phyloP scores from a whole-genome alignment of 2,113 vertebrate genomes.

The Nyctereutes procyonoides region DNA sequence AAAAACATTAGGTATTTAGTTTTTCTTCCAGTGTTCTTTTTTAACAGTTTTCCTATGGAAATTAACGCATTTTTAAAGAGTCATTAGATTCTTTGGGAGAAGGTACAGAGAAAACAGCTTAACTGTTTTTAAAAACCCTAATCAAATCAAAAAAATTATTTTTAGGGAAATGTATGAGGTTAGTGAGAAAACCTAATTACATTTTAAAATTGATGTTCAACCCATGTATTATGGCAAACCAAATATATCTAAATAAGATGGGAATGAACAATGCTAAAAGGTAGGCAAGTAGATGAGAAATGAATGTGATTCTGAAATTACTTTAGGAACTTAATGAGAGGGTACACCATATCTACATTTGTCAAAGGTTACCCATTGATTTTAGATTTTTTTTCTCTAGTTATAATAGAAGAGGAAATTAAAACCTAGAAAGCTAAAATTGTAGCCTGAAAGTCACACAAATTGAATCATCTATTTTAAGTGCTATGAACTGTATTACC shows the following conservation, averaged over 20 bases:
- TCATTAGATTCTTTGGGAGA: not conserved
- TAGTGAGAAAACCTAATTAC: not conserved
- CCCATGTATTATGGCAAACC: not conserved
- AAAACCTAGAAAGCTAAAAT: not conserved
- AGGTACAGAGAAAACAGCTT: not conserved
- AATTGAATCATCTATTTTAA: fast-evolving
- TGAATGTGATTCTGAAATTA: not conserved
- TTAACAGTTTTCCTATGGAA: not conserved
- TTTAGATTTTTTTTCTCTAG: not conserved
- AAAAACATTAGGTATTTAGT: not conserved
- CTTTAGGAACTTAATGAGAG: slow-evolving; percentile 25
- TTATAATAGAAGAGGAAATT: not conserved
- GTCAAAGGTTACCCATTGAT: not conserved
- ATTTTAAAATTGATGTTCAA: not conserved
- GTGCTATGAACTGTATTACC: slow-evolving; percentile 83
- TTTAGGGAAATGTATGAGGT: not conserved
- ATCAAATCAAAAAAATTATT: not conserved
- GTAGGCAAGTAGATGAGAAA: not conserved
- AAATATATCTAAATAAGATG: not conserved
- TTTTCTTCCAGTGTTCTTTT: not conserved
- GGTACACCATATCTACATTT: not conserved
- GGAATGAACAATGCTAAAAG: not conserved
- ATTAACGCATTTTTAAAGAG: slow-evolving; percentile 43
- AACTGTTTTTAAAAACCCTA: not conserved
- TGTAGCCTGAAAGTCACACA: not conserved